Evolutionary conservation across 2,113 vertebrate species (phyloP).

Genomic region (Neolamprologus cancellatus): DNA sequence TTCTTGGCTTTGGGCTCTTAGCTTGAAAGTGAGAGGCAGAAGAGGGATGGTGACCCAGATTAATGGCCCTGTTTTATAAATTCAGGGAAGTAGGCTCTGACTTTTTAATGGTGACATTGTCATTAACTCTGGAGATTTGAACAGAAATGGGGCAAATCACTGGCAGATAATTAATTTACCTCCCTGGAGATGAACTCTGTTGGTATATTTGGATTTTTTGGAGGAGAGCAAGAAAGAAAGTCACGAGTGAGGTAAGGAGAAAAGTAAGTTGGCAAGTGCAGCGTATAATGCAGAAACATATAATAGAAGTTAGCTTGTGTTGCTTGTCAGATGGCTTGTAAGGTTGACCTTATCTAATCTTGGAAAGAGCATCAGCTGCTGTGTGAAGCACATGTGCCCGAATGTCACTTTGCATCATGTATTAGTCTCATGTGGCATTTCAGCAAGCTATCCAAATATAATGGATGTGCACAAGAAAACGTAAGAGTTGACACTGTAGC

Average conservation of each 20-base stretch:
- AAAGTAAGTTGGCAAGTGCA: not conserved
- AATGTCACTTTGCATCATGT: not conserved
- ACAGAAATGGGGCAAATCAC: constrained; percentile 62
- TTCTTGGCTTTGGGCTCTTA: not conserved
- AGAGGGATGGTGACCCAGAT: constrained; percentile 60
- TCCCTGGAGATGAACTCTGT: constrained; percentile 34
- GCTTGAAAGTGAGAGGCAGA: not conserved
- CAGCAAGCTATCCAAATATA: not conserved
- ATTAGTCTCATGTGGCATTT: not conserved
- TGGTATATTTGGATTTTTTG: constrained; percentile 41
- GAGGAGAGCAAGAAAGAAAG: not conserved
- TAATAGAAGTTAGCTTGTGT: not conserved
- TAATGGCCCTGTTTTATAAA: constrained; percentile 59
- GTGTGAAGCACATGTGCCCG: not conserved
- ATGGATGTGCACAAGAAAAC: not conserved
- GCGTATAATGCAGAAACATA: not conserved
- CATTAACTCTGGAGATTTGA: constrained; percentile 53
- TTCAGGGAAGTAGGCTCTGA: constrained; percentile 57
- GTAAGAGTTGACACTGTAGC: not conserved
- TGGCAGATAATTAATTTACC: constrained; percentile 65
- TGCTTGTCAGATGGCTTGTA: not conserved
- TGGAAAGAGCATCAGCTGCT: not conserved
- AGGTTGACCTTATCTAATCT: not conserved
- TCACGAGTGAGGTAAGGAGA: not conserved
- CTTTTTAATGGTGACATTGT: constrained; percentile 51